phyloP scores from a whole-genome alignment of 1,140 invertebrate species.

The Heliconius himera region DNA sequence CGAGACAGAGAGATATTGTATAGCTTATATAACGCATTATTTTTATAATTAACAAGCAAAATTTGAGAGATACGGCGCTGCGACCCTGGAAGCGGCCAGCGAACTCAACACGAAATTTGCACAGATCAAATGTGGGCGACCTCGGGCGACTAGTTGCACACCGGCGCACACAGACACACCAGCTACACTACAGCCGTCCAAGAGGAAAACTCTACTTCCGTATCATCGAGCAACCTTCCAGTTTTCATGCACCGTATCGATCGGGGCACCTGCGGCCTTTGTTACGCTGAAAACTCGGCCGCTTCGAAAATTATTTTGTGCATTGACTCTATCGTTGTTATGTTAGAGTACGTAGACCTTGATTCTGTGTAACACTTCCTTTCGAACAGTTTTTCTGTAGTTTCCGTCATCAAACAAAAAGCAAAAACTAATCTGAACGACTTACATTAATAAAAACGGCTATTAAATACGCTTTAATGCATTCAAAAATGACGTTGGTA shows the following conservation, averaged over 20 bases:
- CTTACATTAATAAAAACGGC: slow-evolving; percentile 2
- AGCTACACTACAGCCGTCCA: slow-evolving; percentile 45
- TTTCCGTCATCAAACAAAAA: slow-evolving; percentile 6
- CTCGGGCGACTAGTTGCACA: slow-evolving; percentile 75
- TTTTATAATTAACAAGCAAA: slow-evolving; percentile 82
- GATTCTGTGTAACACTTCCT: neutral
- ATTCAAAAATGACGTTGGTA: slow-evolving; percentile 2
- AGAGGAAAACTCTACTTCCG: slow-evolving; percentile 72
- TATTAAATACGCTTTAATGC: neutral
- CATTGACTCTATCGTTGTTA: neutral
- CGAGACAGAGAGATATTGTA: slow-evolving; percentile 17
- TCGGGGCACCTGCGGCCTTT: slow-evolving; percentile 28
- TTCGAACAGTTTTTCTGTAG: neutral
- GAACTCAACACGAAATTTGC: slow-evolving; percentile 77
- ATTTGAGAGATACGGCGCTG: slow-evolving; percentile 76
- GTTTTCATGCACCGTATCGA: slow-evolving; percentile 37
- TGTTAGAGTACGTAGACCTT: neutral
- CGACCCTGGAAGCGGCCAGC: slow-evolving; percentile 72
- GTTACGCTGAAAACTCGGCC: slow-evolving; percentile 27
- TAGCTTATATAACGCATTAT: slow-evolving; percentile 80
- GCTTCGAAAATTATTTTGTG: neutral
- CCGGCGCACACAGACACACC: slow-evolving; percentile 47
- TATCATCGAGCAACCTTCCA: slow-evolving; percentile 33
- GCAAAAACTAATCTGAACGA: slow-evolving; percentile 9
- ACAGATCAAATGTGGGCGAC: slow-evolving; percentile 80